A percentile compares a stretch with the other conserved stretches of the same genome.
phyloP scores from a whole-genome alignment of 1,140 invertebrate genomes.

The Cotesia chilonis region DNA sequence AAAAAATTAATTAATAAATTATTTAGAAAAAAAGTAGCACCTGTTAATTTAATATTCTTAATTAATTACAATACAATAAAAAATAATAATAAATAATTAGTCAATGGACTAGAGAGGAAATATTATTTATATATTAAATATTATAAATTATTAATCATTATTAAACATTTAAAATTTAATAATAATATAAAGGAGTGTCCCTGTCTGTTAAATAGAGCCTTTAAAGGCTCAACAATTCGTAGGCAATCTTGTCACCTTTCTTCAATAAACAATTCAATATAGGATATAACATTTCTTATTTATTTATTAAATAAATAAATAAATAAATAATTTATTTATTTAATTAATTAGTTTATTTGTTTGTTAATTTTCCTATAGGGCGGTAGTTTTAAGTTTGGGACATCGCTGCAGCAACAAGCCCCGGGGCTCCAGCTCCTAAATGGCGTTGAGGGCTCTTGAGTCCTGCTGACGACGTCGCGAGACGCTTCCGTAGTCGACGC shows the following conservation, averaged over 20 bases:
- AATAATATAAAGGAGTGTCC: too few species aligned
- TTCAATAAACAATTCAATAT: not conserved
- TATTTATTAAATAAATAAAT: constrained; percentile 35
- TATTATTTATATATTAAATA: too few species aligned
- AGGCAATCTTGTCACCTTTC: not conserved
- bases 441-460: constrained; percentile 60
- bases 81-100: too few species aligned
- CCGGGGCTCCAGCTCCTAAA: constrained; percentile 66
- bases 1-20: too few species aligned
- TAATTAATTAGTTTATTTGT: constrained; percentile 16
- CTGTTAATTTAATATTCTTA: too few species aligned
- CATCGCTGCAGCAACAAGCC: constrained; percentile 63
- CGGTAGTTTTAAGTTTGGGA: constrained; percentile 64
- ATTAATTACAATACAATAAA: too few species aligned
- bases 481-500: constrained; percentile 50
- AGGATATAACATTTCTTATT: not conserved
- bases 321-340: constrained; percentile 1
- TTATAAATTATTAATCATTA: too few species aligned
- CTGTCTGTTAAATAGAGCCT: too few species aligned
- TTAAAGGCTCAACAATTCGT: too few species aligned
- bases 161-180: too few species aligned
- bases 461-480: constrained; percentile 60
- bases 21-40: too few species aligned
- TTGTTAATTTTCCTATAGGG: constrained; percentile 53
- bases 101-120: too few species aligned